A percentile compares a stretch with the other conserved stretches of the same genome.
These are phyloP conservation scores for Hoplodrina blanda DNA, from an alignment of 2,888 invertebrate genomes.

Conservation along the genomic window DNA sequence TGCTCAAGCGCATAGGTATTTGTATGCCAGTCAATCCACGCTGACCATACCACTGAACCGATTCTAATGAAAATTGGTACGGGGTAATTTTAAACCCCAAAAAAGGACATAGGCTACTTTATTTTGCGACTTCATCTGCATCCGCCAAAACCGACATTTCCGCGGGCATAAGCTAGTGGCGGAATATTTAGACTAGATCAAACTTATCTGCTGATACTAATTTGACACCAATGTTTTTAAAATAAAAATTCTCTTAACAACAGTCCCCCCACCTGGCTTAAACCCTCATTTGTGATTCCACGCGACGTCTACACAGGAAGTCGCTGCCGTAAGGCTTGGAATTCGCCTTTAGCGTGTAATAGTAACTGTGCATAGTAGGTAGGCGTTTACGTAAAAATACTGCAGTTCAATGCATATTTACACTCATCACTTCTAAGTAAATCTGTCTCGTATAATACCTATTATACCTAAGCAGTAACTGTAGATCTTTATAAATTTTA, in stretches of 20 bases:
- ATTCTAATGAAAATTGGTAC: too few relatives aligned
- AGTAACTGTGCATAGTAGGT: slow-evolving; percentile 7
- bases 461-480: neutral
- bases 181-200: neutral
- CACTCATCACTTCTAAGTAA: neutral
- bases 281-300: slow-evolving; percentile 78
- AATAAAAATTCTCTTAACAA: neutral
- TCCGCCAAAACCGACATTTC: too few relatives aligned
- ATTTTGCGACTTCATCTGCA: too few relatives aligned
- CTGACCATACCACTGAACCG: too few relatives aligned
- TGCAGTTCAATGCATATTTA: slow-evolving; percentile 11
- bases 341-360: slow-evolving; percentile 66
- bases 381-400: slow-evolving; percentile 3
- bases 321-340: slow-evolving; percentile 71
- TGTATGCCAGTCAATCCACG: too few relatives aligned
- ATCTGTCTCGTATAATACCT: too few relatives aligned
- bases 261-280: slow-evolving; percentile 26
- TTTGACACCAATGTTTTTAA: too few relatives aligned
- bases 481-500: neutral
- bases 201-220: neutral
- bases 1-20: too few relatives aligned
- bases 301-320: slow-evolving; percentile 78
- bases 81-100: too few relatives aligned
- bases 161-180: too few relatives aligned
- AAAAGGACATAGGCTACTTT: too few relatives aligned